phyloP scores from a whole-genome alignment of 2,888 invertebrate genomes.

The Cephus runcator region DNA sequence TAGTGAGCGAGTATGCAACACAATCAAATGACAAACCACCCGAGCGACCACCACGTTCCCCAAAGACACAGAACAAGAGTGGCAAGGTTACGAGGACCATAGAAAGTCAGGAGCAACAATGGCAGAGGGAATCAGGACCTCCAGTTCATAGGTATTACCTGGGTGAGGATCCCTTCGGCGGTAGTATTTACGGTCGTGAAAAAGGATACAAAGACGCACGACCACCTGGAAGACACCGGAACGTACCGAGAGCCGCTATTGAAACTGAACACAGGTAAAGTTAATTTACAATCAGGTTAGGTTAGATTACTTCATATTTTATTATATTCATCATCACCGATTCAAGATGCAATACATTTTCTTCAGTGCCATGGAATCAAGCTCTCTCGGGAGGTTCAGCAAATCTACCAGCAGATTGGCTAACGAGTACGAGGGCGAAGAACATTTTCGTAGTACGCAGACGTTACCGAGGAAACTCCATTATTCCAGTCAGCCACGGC shows the following conservation, averaged over 20 bases:
- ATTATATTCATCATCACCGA: not conserved
- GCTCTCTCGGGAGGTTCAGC: constrained; percentile 84
- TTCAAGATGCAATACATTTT: constrained; percentile 24
- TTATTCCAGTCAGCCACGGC: constrained; percentile 60
- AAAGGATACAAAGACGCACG: constrained; percentile 81
- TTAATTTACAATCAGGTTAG: not conserved
- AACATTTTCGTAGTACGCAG: constrained; percentile 75
- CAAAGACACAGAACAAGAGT: constrained; percentile 28
- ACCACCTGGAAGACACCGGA: constrained; percentile 44
- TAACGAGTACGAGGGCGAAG: constrained; percentile 70
- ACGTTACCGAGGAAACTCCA: constrained; percentile 77
- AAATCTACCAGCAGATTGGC: constrained; percentile 81
- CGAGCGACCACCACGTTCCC: constrained; percentile 49
- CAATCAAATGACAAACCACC: constrained; percentile 63
- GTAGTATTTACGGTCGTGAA: constrained; percentile 85
- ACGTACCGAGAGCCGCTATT: constrained; percentile 16
- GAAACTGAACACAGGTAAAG: constrained; percentile 50
- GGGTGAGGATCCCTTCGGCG: constrained; percentile 87
- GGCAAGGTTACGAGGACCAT: constrained; percentile 42
- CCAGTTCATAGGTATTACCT: constrained; percentile 84
- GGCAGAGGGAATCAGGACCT: constrained; percentile 57
- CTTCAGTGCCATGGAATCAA: constrained; percentile 74
- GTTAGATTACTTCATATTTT: not conserved
- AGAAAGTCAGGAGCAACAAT: constrained; percentile 38
- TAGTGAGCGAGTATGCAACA: constrained; percentile 44